Conservation (phyloP, 2,888 invertebrate species). For the Lithophane semibrunnea region DNA sequence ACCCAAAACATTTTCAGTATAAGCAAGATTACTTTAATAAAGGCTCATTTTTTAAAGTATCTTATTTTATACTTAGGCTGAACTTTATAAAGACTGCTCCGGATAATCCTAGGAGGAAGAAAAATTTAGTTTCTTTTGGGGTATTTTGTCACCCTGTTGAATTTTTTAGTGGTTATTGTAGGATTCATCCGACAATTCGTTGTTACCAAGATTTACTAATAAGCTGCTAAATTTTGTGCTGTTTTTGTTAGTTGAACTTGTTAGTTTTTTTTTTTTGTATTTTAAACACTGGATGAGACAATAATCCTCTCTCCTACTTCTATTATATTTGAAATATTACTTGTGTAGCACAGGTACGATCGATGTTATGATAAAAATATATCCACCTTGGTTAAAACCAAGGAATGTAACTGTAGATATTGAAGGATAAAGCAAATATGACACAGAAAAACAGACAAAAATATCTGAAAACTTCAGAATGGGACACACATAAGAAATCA, state of each 20-base stretch:
- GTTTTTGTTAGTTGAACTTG: not conserved
- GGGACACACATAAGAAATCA: not conserved
- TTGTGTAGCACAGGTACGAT: not conserved
- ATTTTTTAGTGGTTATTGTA: not conserved
- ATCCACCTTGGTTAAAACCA: too few relatives aligned
- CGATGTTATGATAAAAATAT: not conserved
- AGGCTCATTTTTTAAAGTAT: constrained; percentile 51
- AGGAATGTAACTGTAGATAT: too few relatives aligned
- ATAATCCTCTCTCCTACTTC: too few relatives aligned
- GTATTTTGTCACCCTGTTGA: constrained; percentile 17
- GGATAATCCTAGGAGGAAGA: constrained; percentile 1
- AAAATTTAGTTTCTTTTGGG: not conserved
- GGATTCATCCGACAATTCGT: not conserved
- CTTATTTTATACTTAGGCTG: constrained; percentile 44
- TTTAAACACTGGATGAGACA: not conserved
- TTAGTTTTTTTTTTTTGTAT: not conserved
- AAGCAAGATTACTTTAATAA: constrained; percentile 57
- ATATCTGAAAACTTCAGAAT: not conserved
- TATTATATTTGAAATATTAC: not conserved
- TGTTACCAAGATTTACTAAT: not conserved
- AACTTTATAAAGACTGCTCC: constrained; percentile 30
- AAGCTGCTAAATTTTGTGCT: not conserved
- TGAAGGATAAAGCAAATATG: not conserved
- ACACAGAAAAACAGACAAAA: not conserved
- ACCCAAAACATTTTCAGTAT: constrained; percentile 57